A percentile compares a stretch with the other conserved stretches of the same genome.
These are phyloP conservation scores for Emesis furor DNA, from an alignment of 2,888 invertebrate genomes.

Conservation along the genomic window DNA sequence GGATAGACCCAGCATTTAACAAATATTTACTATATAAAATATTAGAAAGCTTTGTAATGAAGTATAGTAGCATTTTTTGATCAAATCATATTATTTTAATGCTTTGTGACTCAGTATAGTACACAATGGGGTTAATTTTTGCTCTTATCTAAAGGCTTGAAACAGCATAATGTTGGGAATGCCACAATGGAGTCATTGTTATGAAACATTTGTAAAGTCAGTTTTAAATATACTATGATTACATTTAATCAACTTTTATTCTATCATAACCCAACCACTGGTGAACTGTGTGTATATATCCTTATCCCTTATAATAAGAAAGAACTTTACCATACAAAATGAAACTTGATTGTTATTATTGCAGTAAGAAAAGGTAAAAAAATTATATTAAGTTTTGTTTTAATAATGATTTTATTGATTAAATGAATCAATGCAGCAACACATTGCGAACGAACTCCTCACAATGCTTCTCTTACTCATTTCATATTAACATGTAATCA, in stretches of 20 bases:
- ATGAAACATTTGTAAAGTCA: constrained; percentile 90
- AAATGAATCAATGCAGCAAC: no score
- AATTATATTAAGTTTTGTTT: no score
- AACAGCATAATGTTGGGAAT: constrained; percentile 83
- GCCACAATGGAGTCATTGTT: constrained; percentile 87
- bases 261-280: not conserved
- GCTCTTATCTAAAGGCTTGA: constrained; percentile 84
- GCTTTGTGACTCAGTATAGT: constrained; percentile 89
- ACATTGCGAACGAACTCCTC: no score
- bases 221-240: constrained; percentile 90
- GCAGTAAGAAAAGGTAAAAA: no score
- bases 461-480: no score
- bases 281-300: no score
- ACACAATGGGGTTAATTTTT: constrained; percentile 85
- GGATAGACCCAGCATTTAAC: constrained; percentile 90
- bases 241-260: constrained; percentile 3
- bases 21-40: constrained; percentile 88
- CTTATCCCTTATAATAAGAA: no score
- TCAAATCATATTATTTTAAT: constrained; percentile 89
- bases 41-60: constrained; percentile 89
- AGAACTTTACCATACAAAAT: no score
- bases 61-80: constrained; percentile 89
- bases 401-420: no score
- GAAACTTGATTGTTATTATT: no score
- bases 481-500: no score